Evolutionary conservation across 2,797 vertebrate species (phyloP).

Genomic region (Gymnoscopelus microlampas): DNA sequence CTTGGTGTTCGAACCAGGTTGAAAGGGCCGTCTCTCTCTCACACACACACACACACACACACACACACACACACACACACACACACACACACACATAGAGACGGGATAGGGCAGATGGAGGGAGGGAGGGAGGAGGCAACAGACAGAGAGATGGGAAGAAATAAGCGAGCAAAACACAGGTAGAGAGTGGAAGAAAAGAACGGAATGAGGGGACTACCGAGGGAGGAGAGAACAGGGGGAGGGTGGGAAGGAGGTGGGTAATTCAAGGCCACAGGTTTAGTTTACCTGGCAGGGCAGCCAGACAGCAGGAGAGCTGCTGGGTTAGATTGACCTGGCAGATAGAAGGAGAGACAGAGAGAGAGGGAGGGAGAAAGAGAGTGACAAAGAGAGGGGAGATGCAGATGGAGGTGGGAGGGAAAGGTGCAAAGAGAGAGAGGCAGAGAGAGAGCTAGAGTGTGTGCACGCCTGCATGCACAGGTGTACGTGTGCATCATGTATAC

Average conservation of each 20-base stretch:
- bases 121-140: too few species aligned
- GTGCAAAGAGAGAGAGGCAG: not conserved
- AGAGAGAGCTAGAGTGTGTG: conserved; percentile 18
- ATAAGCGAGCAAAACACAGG: too few species aligned
- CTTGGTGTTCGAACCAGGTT: too few species aligned
- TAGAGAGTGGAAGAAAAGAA: too few species aligned
- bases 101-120: too few species aligned
- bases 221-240: conserved; percentile 6
- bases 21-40: too few species aligned
- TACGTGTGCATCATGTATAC: conserved; percentile 7
- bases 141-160: too few species aligned
- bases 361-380: not conserved
- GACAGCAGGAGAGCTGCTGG: conserved; percentile 70
- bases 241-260: conserved; percentile 62
- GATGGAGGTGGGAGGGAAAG: not conserved
- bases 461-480: not conserved
- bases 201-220: too few species aligned
- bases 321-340: conserved; percentile 71
- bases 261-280: conserved; percentile 79
- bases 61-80: too few species aligned
- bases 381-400: not conserved
- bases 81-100: too few species aligned
- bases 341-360: conserved; percentile 27
- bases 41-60: too few species aligned
- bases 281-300: conserved; percentile 77